These are phyloP conservation scores for Nothobranchius kuhntae DNA, from an alignment of 2,113 vertebrate genomes.

Conservation along the genomic window DNA sequence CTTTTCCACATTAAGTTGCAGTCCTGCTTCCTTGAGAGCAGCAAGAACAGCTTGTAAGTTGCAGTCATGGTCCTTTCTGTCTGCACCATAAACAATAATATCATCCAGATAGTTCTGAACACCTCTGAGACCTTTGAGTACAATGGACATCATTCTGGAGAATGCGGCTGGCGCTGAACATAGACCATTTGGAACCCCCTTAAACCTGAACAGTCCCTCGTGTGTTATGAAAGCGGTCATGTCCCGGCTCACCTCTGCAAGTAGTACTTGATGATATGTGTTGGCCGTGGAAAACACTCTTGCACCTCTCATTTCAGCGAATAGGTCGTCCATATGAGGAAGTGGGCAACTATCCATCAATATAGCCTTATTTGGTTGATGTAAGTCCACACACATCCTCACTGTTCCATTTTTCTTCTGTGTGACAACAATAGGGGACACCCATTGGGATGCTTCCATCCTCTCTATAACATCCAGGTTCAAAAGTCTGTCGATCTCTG, in stretches of 20 bases:
- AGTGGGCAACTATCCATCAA: not conserved
- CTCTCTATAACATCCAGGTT: too few relatives aligned
- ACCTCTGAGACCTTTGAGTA: not conserved
- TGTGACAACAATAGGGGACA: too few relatives aligned
- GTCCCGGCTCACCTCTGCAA: not conserved
- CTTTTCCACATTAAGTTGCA: not conserved
- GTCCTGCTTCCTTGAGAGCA: not conserved
- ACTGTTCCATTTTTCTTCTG: too few relatives aligned
- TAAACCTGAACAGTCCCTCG: not conserved
- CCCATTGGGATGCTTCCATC: too few relatives aligned
- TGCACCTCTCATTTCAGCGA: not conserved
- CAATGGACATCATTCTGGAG: not conserved
- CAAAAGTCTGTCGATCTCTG: too few relatives aligned
- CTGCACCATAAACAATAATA: not conserved
- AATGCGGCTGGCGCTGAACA: not conserved
- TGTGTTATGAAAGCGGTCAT: not conserved
- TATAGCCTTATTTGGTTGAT: too few relatives aligned
- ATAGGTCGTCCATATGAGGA: conserved; percentile 4
- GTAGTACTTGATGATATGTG: not conserved
- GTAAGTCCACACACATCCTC: too few relatives aligned
- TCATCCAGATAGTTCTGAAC: conserved; percentile 1
- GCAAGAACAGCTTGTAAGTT: not conserved
- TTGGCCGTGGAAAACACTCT: not conserved
- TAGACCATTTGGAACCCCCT: not conserved
- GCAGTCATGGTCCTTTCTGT: not conserved